These are phyloP conservation scores for Dilophus febrilis DNA, from an alignment of 2,888 invertebrate species.

Conservation along the genomic window DNA sequence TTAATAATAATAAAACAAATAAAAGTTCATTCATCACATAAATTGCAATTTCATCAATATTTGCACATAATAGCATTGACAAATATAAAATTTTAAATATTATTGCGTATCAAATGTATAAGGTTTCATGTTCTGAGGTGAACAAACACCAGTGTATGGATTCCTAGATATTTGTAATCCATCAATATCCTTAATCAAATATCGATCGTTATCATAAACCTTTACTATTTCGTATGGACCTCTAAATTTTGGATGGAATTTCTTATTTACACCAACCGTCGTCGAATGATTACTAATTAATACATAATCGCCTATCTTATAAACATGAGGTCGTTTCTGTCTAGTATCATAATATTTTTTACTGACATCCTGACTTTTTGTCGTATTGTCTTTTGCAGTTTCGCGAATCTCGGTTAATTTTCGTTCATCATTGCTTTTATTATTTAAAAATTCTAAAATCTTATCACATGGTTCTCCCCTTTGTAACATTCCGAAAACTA, in stretches of 20 bases:
- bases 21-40: too few relatives aligned
- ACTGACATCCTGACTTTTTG: constrained; percentile 13
- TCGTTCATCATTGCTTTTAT: constrained; percentile 3
- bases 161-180: not conserved
- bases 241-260: constrained; percentile 13
- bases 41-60: too few relatives aligned
- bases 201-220: constrained; percentile 11
- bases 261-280: constrained; percentile 13
- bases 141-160: too few relatives aligned
- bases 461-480: constrained; percentile 11
- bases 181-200: constrained; percentile 12
- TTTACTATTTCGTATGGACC: constrained; percentile 12
- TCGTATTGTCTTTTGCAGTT: constrained; percentile 8
- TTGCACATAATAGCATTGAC: too few relatives aligned
- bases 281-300: constrained; percentile 11
- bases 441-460: constrained; percentile 6
- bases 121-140: too few relatives aligned
- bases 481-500: constrained; percentile 16
- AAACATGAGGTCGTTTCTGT: constrained; percentile 12
- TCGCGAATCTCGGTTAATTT: constrained; percentile 11
- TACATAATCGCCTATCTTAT: constrained; percentile 12
- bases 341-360: constrained; percentile 14
- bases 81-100: too few relatives aligned
- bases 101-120: too few relatives aligned
- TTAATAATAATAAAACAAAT: too few relatives aligned